Evolutionary conservation across 2,797 vertebrate genomes (phyloP), one percentile per base, ranked within the genome.

Genomic region (Coracias cyanogaster): DNA sequence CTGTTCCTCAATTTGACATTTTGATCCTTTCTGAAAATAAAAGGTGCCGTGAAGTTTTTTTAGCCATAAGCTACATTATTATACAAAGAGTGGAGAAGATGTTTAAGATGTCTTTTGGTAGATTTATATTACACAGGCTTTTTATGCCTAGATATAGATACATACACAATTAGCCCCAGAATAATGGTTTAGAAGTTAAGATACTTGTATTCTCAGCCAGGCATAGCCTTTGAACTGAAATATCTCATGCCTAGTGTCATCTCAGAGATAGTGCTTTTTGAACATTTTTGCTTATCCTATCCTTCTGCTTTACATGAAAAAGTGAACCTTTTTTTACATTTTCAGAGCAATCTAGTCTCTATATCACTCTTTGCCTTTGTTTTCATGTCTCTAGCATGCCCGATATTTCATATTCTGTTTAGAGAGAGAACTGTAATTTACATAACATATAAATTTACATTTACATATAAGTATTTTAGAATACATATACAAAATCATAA

Each of bases 11-110:
- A 76, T 82, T 86, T 91, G 87, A 91, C 82, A 89, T 91, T 95
- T 84, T 79, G 69, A 89, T 96, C 77, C 61, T 89, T 84, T 82
- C 90, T 92, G 85, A 92, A 91, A 90, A 85, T 79, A 70, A 92
- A 91, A 92, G 58, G 28, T 91, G 60, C 57, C 43, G 55, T 55
- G 51, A 91, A 81, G 9, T 66, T 83, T 88, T 86, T 91, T 92
- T 72, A 88, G 76, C 35, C 6, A 65, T 41, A 80, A 90, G 15
- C 10, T 77, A 43, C 24, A 20, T 49, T 69, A 86, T 74, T 90
- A 82, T 46, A 70, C 8, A 73, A 88, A 77, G 35, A 19, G 31
- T 0, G 1, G 20, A 55, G 21, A 89, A 58, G 54, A 45, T 18
- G 35, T 82, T 86, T 67, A 60, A 85, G 41, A 86, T 24, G 15